Evolutionary conservation across 53 echinoderm and acorn worm genomes (phyloP).

Genomic region (Patiria pectinifera): DNA sequence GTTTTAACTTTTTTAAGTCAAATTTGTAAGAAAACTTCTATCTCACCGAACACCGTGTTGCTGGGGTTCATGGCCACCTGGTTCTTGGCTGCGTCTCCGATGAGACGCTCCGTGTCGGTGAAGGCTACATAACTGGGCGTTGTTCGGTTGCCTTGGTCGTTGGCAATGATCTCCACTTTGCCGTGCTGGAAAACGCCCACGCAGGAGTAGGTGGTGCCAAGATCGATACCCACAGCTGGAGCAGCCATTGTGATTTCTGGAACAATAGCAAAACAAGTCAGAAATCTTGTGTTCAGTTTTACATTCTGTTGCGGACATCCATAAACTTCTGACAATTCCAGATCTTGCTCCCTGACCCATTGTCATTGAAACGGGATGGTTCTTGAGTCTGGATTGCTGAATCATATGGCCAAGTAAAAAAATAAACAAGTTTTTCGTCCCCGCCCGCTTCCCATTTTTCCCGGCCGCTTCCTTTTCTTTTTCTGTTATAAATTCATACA

Average conservation of each 20-base stretch:
- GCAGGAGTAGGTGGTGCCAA: constrained; percentile 95
- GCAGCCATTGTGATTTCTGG: constrained; percentile 11
- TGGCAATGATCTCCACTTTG: constrained; percentile 96
- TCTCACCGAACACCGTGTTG: constrained; percentile 95
- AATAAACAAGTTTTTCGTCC: too few species aligned
- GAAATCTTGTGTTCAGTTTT: not conserved
- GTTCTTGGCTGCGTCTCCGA: constrained; percentile 95
- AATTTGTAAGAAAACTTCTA: not conserved
- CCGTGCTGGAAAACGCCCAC: constrained; percentile 97
- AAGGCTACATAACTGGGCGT: constrained; percentile 97
- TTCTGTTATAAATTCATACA: too few species aligned
- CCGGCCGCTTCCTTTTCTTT: too few species aligned
- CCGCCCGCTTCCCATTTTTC: too few species aligned
- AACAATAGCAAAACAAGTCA: not conserved
- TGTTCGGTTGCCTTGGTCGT: constrained; percentile 97
- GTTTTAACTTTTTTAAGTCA: not conserved
- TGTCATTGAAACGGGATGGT: too few species aligned
- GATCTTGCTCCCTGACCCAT: too few species aligned
- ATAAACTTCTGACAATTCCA: not conserved
- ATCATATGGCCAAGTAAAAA: too few species aligned
- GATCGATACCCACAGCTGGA: constrained; percentile 92
- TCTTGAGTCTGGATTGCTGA: too few species aligned
- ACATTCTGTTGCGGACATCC: not conserved
- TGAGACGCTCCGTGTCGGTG: constrained; percentile 92
- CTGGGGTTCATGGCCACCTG: constrained; percentile 92